Conservation (phyloP, 2,797 vertebrate genomes). For the Lacerta bilineata region DNA sequence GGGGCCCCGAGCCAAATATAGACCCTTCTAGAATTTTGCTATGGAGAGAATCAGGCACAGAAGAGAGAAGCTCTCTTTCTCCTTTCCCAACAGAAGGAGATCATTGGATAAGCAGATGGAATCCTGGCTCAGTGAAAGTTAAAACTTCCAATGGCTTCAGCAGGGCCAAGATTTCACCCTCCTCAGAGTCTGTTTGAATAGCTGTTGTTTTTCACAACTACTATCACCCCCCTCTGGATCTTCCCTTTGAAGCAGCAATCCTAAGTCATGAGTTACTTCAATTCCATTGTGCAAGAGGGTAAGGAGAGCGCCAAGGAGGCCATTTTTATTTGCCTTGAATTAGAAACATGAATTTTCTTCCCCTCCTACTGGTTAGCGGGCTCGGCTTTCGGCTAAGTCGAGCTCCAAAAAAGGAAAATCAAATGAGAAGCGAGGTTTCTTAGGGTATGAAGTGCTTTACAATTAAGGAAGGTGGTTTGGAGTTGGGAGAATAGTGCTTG, state of each 20-base stretch:
- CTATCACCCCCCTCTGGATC: not conserved
- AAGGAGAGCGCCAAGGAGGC: slow-evolving; percentile 66
- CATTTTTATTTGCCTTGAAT: slow-evolving; percentile 75
- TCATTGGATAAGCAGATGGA: slow-evolving; percentile 38
- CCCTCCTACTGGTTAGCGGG: slow-evolving; percentile 78
- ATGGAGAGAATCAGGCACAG: slow-evolving; percentile 4
- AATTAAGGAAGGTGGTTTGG: slow-evolving; percentile 80
- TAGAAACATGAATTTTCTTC: slow-evolving; percentile 79
- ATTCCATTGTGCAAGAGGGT: slow-evolving; percentile 52
- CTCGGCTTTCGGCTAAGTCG: slow-evolving; percentile 78
- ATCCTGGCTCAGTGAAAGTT: slow-evolving; percentile 14
- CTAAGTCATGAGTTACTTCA: slow-evolving; percentile 50
- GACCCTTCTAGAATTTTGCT: slow-evolving; percentile 3
- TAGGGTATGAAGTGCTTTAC: slow-evolving; percentile 82
- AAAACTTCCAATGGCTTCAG: slow-evolving; percentile 30
- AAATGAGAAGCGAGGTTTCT: slow-evolving; percentile 79
- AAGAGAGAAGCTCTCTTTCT: not conserved
- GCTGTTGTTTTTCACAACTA: not conserved
- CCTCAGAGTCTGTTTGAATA: slow-evolving; percentile 36
- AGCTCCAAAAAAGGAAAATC: slow-evolving; percentile 81
- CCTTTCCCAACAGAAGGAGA: not conserved
- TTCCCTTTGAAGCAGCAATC: slow-evolving; percentile 30
- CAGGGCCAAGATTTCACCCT: slow-evolving; percentile 35
- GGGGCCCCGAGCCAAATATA: slow-evolving; percentile 1
- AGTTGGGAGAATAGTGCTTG: slow-evolving; percentile 69